Conservation (phyloP, 1,140 invertebrate genomes). For the Drosophila takahashii region DNA sequence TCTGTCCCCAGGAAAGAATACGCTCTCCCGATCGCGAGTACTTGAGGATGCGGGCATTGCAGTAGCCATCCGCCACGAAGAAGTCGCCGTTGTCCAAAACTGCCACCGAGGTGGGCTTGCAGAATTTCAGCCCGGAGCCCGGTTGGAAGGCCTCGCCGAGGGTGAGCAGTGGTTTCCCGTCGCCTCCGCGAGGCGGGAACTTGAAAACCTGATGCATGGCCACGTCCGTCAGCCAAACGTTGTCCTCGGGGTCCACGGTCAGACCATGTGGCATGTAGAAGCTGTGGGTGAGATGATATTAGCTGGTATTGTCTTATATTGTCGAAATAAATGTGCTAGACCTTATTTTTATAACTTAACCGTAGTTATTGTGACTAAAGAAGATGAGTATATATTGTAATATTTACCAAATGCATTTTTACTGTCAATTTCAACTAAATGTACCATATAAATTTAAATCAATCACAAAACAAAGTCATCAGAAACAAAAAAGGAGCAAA, state of each 20-base stretch:
- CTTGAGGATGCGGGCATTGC: constrained; percentile 95
- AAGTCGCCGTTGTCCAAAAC: constrained; percentile 93
- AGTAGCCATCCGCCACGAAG: constrained; percentile 98
- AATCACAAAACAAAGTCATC: neutral
- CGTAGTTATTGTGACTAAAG: too few species aligned
- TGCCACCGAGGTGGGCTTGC: constrained; percentile 97
- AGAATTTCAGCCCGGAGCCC: constrained; percentile 94
- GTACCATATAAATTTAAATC: too few species aligned
- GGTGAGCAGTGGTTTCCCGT: constrained; percentile 83
- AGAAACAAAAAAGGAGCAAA: neutral
- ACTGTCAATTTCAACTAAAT: too few species aligned
- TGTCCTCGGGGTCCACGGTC: constrained; percentile 92
- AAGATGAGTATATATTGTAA: too few species aligned
- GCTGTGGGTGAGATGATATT: constrained; percentile 85
- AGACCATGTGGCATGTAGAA: constrained; percentile 98
- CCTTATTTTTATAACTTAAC: too few species aligned
- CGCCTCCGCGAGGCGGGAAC: constrained; percentile 86
- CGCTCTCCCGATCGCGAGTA: constrained; percentile 90
- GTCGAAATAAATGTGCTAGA: too few species aligned
- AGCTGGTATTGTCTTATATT: too few species aligned
- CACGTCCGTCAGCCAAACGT: constrained; percentile 95
- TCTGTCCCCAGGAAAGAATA: constrained; percentile 88
- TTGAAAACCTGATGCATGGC: constrained; percentile 97
- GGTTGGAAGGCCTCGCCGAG: constrained; percentile 90
- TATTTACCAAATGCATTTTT: too few species aligned